A percentile compares a stretch with the other conserved stretches of the same genome.
These are phyloP conservation scores for Ptychodera flava DNA, from an alignment of 35 echinoderm and acorn worm genomes.

Conservation along the genomic window DNA sequence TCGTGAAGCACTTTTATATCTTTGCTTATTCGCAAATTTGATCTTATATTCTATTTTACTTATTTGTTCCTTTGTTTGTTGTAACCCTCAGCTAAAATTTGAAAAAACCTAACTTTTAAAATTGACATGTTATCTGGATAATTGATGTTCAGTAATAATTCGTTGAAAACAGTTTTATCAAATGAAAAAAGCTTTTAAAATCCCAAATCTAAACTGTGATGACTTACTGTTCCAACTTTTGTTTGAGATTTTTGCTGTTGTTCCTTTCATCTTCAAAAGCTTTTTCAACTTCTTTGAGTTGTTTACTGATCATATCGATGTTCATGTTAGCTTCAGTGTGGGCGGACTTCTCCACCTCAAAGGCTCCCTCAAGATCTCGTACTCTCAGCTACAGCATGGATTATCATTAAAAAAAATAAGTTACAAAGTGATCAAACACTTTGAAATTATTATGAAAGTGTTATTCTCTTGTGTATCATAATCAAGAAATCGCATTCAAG, in stretches of 20 bases:
- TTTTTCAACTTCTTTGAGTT: conserved; percentile 24
- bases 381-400: conserved; percentile 57
- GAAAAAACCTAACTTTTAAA: conserved; percentile 1
- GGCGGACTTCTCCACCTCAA: conserved; percentile 83
- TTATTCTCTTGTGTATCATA: too few relatives aligned
- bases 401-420: too few relatives aligned
- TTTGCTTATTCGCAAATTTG: too few relatives aligned
- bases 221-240: conserved; percentile 26
- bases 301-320: conserved; percentile 8
- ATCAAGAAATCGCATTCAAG: too few relatives aligned
- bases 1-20: too few relatives aligned
- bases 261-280: conserved; percentile 34
- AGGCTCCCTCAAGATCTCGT: conserved; percentile 72
- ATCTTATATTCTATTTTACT: too few relatives aligned
- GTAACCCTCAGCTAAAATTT: not conserved
- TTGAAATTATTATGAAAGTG: too few relatives aligned
- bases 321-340: conserved; percentile 48
- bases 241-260: not conserved
- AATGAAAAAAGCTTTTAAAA: not conserved
- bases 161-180: not conserved
- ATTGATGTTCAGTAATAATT: too few relatives aligned
- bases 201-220: too few relatives aligned
- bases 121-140: too few relatives aligned
- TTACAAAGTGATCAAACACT: too few relatives aligned
- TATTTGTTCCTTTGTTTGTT: too few relatives aligned